Percentiles rank a stretch among this genome's conserved stretches.
phyloP scores from a whole-genome alignment of 2,888 invertebrate species.

The Spodoptera picta region DNA sequence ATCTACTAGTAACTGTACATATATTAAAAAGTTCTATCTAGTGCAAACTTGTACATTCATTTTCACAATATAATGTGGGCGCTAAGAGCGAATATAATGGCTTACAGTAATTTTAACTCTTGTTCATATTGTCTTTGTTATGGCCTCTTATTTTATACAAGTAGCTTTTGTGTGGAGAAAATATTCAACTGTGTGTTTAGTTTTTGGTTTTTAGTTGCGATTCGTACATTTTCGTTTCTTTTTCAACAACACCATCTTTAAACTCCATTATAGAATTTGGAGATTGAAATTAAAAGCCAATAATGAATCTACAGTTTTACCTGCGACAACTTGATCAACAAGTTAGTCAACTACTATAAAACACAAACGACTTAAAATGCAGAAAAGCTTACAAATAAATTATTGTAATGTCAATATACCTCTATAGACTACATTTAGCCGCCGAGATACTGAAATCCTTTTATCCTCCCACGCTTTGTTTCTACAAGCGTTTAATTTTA shows the following conservation, averaged over 20 bases:
- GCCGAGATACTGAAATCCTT: not conserved
- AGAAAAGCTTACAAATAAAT: not conserved
- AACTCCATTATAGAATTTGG: no score
- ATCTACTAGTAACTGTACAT: no score
- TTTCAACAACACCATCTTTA: no score
- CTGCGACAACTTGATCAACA: no score
- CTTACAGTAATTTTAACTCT: constrained; percentile 25
- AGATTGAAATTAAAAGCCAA: no score
- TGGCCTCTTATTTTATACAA: constrained; percentile 10
- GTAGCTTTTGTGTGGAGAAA: no score
- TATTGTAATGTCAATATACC: not conserved
- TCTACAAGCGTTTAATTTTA: not conserved
- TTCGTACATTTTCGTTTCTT: no score
- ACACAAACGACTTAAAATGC: no score
- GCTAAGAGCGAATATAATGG: constrained; percentile 22
- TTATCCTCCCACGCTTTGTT: not conserved
- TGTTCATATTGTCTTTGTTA: constrained; percentile 16
- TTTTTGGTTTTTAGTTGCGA: no score
- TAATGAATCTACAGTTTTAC: no score
- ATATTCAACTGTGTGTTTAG: no score
- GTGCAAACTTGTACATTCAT: constrained; percentile 10
- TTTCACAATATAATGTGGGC: constrained; percentile 27
- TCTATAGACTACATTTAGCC: constrained; percentile 11
- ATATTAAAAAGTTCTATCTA: not conserved
- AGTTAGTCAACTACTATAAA: no score